phyloP scores from a whole-genome alignment of 2,888 invertebrate species.

The Chymomyza amoena region DNA sequence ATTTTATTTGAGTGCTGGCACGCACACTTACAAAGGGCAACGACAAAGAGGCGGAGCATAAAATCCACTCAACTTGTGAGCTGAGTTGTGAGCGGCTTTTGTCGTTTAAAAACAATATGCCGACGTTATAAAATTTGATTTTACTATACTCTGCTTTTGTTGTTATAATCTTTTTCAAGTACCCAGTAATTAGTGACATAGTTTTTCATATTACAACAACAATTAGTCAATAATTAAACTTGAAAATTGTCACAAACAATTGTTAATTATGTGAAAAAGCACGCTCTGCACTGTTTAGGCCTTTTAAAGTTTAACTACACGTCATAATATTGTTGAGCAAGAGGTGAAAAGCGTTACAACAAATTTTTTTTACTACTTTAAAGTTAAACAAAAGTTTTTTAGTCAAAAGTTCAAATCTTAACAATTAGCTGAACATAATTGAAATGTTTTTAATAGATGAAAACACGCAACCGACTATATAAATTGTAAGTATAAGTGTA shows the following conservation, averaged over 20 bases:
- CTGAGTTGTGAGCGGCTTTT: not conserved
- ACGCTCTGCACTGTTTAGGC: slow-evolving; percentile 16
- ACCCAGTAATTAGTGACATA: slow-evolving; percentile 55
- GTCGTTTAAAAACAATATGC: not conserved
- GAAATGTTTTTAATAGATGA: slow-evolving; percentile 47
- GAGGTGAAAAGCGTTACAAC: not conserved
- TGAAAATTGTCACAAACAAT: slow-evolving; percentile 55
- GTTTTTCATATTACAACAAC: slow-evolving; percentile 65
- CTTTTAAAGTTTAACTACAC: slow-evolving; percentile 23
- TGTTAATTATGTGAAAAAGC: slow-evolving; percentile 27
- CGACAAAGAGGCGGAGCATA: slow-evolving; percentile 8
- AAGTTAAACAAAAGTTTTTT: slow-evolving; percentile 1
- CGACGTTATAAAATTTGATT: not conserved
- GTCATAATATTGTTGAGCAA: slow-evolving; percentile 28
- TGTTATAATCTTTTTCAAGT: slow-evolving; percentile 35
- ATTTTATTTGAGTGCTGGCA: slow-evolving; percentile 28
- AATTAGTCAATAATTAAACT: slow-evolving; percentile 67
- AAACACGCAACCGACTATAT: slow-evolving; percentile 44
- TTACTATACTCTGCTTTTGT: slow-evolving; percentile 15
- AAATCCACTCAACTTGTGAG: not conserved
- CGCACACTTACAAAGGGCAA: slow-evolving; percentile 1
- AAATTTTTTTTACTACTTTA: not conserved
- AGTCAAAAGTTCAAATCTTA: slow-evolving; percentile 18
- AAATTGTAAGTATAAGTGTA: not conserved
- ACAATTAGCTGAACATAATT: slow-evolving; percentile 47